Evolutionary conservation across 1,140 invertebrate genomes (phyloP).

Genomic region (Drosophila serrata): DNA sequence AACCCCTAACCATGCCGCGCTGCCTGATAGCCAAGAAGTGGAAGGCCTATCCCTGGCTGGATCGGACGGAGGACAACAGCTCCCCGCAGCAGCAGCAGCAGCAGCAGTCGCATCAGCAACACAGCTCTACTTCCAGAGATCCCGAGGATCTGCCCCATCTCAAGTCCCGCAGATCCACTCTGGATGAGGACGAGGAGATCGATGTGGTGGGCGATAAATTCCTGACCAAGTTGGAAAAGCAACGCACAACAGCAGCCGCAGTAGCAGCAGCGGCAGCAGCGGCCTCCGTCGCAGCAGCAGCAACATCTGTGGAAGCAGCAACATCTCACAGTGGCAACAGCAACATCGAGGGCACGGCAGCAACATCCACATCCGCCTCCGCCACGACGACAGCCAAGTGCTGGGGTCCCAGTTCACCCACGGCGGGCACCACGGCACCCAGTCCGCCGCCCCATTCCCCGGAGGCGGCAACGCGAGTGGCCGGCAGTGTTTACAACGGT

Average conservation of each 20-base stretch:
- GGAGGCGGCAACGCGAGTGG: constrained; percentile 86
- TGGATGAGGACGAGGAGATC: constrained; percentile 92
- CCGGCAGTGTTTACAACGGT: constrained; percentile 89
- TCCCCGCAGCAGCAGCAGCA: constrained; percentile 40
- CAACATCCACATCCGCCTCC: constrained; percentile 63
- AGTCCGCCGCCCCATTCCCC: constrained; percentile 89
- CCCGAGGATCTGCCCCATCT: constrained; percentile 57
- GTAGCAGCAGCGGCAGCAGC: constrained; percentile 47
- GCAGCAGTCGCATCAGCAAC: constrained; percentile 28
- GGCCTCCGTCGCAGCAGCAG: constrained; percentile 12
- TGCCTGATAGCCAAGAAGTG: constrained; percentile 96
- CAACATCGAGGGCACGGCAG: constrained; percentile 61
- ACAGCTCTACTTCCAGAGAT: constrained; percentile 56
- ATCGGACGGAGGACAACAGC: constrained; percentile 87
- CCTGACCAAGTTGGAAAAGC: constrained; percentile 66
- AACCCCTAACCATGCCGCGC: constrained; percentile 89
- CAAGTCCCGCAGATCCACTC: constrained; percentile 78
- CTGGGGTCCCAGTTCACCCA: constrained; percentile 90
- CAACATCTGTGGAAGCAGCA: constrained; percentile 74
- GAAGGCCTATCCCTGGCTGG: constrained; percentile 93
- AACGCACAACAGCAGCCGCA: constrained; percentile 86
- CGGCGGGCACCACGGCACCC: constrained; percentile 90
- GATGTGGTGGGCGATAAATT: constrained; percentile 90
- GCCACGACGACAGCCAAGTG: constrained; percentile 86
- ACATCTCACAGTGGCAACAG: constrained; percentile 63